Evolutionary conservation across 2,797 vertebrate genomes (phyloP).

Genomic region (Phrynocephalus forsythii): DNA sequence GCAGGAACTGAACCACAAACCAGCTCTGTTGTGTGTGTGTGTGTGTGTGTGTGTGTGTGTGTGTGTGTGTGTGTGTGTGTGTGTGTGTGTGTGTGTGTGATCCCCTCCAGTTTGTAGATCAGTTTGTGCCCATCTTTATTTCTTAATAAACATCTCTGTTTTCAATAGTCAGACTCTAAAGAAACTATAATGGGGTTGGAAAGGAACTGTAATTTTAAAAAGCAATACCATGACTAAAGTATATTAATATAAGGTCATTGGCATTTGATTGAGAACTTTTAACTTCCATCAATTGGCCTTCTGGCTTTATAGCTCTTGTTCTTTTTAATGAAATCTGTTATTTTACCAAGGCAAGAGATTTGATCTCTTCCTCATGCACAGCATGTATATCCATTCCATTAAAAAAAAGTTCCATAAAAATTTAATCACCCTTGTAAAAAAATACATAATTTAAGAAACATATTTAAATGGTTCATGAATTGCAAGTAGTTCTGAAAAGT

Average conservation of each 20-base stretch:
- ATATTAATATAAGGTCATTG: constrained; percentile 4
- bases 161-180: background rate
- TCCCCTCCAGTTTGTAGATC: too few relatives aligned
- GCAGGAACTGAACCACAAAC: too few relatives aligned
- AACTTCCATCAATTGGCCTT: background rate
- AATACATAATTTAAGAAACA: constrained; percentile 4
- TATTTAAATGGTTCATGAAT: constrained; percentile 18
- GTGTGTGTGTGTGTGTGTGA: too few relatives aligned
- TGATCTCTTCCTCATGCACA: background rate
- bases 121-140: too few relatives aligned
- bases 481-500: background rate
- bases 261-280: constrained; percentile 12
- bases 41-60: too few relatives aligned
- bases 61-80: too few relatives aligned
- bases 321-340: background rate
- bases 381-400: background rate
- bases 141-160: too few relatives aligned
- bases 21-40: too few relatives aligned
- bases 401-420: background rate
- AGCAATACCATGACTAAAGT: background rate
- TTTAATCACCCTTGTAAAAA: constrained; percentile 23
- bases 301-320: background rate
- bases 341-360: background rate
- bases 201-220: background rate
- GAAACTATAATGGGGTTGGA: background rate